Conservation (phyloP, 2,113 vertebrate genomes). For the Peromyscus leucopus region DNA sequence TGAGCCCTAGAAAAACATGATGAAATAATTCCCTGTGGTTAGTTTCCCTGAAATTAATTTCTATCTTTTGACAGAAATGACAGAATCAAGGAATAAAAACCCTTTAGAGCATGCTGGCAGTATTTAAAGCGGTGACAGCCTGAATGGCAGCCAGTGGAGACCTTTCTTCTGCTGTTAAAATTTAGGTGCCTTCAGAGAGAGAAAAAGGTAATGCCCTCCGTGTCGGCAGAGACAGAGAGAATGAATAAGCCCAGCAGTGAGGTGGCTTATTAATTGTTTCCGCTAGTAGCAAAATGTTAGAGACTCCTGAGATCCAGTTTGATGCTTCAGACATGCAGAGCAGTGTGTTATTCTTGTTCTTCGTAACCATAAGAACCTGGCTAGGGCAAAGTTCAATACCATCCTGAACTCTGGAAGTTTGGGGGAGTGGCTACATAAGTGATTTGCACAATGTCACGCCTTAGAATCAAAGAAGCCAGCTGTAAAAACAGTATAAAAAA, state of each 20-base stretch:
- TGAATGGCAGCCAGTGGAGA: slow-evolving; percentile 10
- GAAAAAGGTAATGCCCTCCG: not conserved
- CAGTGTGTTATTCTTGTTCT: not conserved
- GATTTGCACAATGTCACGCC: not conserved
- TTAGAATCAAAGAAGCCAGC: slow-evolving; percentile 2
- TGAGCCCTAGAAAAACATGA: not conserved
- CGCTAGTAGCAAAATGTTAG: not conserved
- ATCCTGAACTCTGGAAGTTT: not conserved
- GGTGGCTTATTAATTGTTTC: not conserved
- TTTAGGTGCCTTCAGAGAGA: not conserved
- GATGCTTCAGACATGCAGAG: not conserved
- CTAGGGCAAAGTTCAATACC: not conserved
- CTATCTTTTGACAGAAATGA: slow-evolving; percentile 29
- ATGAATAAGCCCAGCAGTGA: slow-evolving; percentile 5
- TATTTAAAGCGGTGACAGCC: not conserved
- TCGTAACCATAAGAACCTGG: not conserved
- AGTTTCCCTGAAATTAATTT: slow-evolving; percentile 51
- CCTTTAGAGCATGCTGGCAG: not conserved
- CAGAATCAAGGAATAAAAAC: slow-evolving; percentile 34
- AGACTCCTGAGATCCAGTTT: not conserved
- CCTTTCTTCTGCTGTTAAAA: not conserved
- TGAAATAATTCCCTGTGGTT: not conserved
- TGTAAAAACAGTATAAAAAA: slow-evolving; percentile 41
- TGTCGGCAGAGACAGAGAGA: not conserved
- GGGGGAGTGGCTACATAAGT: not conserved